Evolutionary conservation across 2,797 vertebrate genomes (phyloP).

Genomic region (Enteromius mattozi): DNA sequence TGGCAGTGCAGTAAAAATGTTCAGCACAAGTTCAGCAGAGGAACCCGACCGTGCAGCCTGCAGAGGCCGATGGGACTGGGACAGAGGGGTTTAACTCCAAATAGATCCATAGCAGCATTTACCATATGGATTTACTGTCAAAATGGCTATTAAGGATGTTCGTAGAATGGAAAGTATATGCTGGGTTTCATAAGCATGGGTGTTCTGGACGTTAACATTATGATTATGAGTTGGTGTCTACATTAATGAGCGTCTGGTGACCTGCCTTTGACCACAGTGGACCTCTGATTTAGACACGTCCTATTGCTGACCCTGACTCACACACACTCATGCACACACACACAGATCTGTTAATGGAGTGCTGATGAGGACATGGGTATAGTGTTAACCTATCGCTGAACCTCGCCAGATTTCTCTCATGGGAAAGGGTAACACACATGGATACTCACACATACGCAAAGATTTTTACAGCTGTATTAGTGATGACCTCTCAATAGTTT

Average conservation of each 20-base stretch:
- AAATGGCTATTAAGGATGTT: constrained; percentile 34
- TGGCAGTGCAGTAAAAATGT: constrained; percentile 72
- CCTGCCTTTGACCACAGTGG: constrained; percentile 55
- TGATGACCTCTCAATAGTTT: neutral
- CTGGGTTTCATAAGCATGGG: neutral
- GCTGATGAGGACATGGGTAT: constrained; percentile 59
- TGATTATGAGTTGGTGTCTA: constrained; percentile 47
- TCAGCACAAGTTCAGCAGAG: constrained; percentile 62
- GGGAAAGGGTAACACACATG: constrained; percentile 43
- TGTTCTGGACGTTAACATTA: constrained; percentile 38
- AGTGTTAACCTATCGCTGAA: constrained; percentile 60
- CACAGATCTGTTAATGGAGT: constrained; percentile 59
- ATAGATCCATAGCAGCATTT: constrained; percentile 41
- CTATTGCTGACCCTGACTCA: constrained; percentile 52
- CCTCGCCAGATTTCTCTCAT: constrained; percentile 48
- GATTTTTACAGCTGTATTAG: neutral
- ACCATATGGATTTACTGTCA: constrained; percentile 31
- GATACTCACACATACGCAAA: constrained; percentile 49
- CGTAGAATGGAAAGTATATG: neutral
- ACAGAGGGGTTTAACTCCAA: constrained; percentile 31
- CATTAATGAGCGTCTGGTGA: constrained; percentile 43
- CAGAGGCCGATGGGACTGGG: constrained; percentile 2
- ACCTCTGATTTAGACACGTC: constrained; percentile 58
- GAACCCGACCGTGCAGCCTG: constrained; percentile 35
- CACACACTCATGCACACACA: constrained; percentile 45